Evolutionary conservation across 2,888 invertebrate genomes (phyloP).

Genomic region (Thalpophila matura): DNA sequence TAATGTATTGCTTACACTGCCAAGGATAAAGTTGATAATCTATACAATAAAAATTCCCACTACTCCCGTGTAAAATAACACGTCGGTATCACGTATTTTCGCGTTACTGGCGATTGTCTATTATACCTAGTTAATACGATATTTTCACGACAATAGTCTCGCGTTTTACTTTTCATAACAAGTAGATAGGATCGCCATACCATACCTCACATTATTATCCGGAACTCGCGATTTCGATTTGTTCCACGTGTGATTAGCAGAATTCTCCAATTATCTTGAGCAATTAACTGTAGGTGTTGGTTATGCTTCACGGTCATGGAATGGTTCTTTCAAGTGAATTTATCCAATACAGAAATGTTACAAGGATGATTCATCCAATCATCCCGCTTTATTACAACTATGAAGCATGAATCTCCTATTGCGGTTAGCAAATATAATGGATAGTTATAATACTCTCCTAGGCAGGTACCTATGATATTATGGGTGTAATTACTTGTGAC

Average conservation of each 20-base stretch:
- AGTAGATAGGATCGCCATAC: conserved; percentile 80
- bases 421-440: conserved; percentile 13
- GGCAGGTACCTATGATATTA: neutral
- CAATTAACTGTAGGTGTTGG: conserved; percentile 77
- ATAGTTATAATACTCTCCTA: neutral
- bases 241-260: conserved; percentile 79
- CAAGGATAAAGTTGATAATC: conserved; percentile 10
- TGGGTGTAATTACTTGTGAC: conserved; percentile 1
- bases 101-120: conserved; percentile 20
- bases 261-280: conserved; percentile 78
- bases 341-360: conserved; percentile 42
- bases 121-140: conserved; percentile 8
- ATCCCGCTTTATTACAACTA: conserved; percentile 20
- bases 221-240: conserved; percentile 80
- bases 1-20: conserved; percentile 2
- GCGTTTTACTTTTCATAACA: conserved; percentile 75
- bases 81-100: conserved; percentile 13
- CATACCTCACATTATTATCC: conserved; percentile 73
- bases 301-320: conserved; percentile 81
- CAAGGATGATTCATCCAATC: conserved; percentile 37
- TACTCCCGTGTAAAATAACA: conserved; percentile 24
- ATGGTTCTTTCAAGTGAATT: conserved; percentile 60
- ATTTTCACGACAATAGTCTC: conserved; percentile 62
- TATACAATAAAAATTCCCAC: conserved; percentile 22
- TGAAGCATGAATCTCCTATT: conserved; percentile 4